Evolutionary conservation across 2,888 invertebrate species (phyloP).

Genomic region (Zhuqinia jingwanae): DNA sequence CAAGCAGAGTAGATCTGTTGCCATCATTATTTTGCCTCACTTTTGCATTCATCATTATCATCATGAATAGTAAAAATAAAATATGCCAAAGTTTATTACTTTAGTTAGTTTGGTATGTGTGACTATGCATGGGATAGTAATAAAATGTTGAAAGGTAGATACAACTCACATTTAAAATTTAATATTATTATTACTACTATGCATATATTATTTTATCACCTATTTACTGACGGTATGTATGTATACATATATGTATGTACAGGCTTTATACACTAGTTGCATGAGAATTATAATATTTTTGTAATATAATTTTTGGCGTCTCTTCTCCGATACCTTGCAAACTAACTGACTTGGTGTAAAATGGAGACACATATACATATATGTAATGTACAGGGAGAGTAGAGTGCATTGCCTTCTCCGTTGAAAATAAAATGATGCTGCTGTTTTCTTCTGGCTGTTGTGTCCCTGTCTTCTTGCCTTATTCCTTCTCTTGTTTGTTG

Average conservation of each 20-base stretch:
- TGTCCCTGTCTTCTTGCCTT: neutral
- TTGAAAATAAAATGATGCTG: constrained; percentile 26
- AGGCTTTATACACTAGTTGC: too few species aligned
- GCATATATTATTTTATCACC: too few species aligned
- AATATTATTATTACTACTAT: neutral
- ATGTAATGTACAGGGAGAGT: too few species aligned
- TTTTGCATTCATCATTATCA: constrained; percentile 33
- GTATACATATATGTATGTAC: too few species aligned
- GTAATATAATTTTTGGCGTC: too few species aligned
- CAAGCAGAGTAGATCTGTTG: neutral
- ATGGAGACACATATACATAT: neutral
- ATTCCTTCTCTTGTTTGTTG: constrained; percentile 5
- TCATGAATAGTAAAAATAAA: constrained; percentile 23
- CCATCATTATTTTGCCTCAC: constrained; percentile 20
- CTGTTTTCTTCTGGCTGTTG: neutral
- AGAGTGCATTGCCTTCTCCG: constrained; percentile 43
- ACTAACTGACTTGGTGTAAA: neutral
- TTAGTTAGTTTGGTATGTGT: neutral
- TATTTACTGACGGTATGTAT: too few species aligned
- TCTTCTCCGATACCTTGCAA: constrained; percentile 19
- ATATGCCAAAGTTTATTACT: constrained; percentile 38
- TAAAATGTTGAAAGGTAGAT: too few species aligned
- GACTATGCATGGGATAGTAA: too few species aligned
- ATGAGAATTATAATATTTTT: too few species aligned
- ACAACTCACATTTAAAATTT: neutral